phyloP scores from a whole-genome alignment of 2,113 vertebrate genomes.

The Nipponia nippon region DNA sequence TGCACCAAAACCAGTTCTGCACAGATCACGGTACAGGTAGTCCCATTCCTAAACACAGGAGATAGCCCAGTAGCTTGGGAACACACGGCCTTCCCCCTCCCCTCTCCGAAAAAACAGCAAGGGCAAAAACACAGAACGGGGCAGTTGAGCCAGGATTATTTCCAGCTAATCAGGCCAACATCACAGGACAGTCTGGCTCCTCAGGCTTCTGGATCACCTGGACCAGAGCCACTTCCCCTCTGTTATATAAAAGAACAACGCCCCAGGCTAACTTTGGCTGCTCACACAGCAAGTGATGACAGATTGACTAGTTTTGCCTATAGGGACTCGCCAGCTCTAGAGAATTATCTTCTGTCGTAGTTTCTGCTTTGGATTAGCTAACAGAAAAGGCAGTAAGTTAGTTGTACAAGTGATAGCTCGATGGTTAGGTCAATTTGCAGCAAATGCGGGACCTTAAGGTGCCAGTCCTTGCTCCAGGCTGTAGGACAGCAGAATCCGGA shows the following conservation, averaged over 20 bases:
- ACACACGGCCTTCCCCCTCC: not conserved
- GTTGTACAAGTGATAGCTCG: not conserved
- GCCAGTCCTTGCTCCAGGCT: not conserved
- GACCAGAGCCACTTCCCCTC: slow-evolving; percentile 7
- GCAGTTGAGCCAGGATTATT: not conserved
- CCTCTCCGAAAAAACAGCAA: not conserved
- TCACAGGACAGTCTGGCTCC: not conserved
- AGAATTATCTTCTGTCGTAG: not conserved
- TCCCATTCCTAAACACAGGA: not conserved
- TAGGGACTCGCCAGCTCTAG: not conserved
- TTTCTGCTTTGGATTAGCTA: not conserved
- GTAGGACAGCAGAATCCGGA: not conserved
- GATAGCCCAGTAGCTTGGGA: not conserved
- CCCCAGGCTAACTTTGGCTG: slow-evolving; percentile 1
- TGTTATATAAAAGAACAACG: slow-evolving; percentile 5
- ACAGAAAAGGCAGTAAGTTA: not conserved
- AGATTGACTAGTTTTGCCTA: not conserved
- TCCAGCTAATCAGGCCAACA: not conserved
- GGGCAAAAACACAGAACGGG: not conserved
- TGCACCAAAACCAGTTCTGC: not conserved
- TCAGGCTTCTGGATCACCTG: slow-evolving; percentile 15
- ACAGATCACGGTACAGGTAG: fast-evolving
- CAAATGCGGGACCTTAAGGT: not conserved
- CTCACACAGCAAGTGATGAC: not conserved
- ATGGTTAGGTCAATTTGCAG: not conserved